Evolutionary conservation across 2,113 vertebrate species (phyloP), one percentile per base, ranked within the genome.

Genomic region (Fukomys damarensis): DNA sequence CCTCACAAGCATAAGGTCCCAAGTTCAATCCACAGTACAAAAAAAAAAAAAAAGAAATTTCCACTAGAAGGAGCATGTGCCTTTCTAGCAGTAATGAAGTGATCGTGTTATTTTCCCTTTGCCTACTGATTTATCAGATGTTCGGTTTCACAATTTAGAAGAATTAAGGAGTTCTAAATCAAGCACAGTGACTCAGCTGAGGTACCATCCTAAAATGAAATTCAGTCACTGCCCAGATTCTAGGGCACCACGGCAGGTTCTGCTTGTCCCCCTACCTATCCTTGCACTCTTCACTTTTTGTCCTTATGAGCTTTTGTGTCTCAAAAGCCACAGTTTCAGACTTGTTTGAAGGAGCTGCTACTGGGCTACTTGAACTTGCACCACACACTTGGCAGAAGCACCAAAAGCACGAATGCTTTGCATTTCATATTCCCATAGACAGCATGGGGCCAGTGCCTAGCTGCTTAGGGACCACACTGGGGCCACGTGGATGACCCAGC

Each of bases 391-490:
- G 12, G 24, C 6, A 84, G 66, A 83, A 5, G 9, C 22, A 61
- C 0, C 8, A 12, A 52, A n/a, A 5, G 38, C 20, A 70, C 54
- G 49, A 76, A 10, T 26, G 24, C 2, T 56, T 54, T 19, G 0
- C 4, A n/a, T 26, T 68, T 9, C 66, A 17, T 13, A 13, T n/a
- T 82, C 43, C 16, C 0, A 1, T 6, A 28, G 81, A 61, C 7
- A 61, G 3, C n/a, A 4, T 3, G 5, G 0, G 38, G 56, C 20
- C 38, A 41, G 24, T 4, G 26, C 9, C 3, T 14, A 7, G 2
- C 8, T 7, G 28, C 6, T 10, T 13, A 58, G 28, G 32, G 3
- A 54, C 76, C 41, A 17, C 5, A 8, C 8, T 30, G 4, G 17
- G 20, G 20, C 46, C 38, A 26, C 6, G 0, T 0, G 5, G 3